phyloP scores from a whole-genome alignment of 2,888 invertebrate species.

The Pyrochroa serraticornis region DNA sequence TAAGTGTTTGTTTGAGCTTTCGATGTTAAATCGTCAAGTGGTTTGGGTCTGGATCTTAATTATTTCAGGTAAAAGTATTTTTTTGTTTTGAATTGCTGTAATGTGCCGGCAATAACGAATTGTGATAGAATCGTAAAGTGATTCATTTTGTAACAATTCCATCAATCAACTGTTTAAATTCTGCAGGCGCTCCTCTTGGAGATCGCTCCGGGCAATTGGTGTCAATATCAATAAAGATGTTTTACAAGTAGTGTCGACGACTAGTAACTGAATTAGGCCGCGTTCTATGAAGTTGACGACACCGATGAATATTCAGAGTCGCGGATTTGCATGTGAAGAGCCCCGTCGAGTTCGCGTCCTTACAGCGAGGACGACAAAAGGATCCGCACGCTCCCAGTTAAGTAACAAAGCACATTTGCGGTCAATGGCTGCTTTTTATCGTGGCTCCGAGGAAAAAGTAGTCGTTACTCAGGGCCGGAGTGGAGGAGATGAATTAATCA shows the following conservation, averaged over 20 bases:
- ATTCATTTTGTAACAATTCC: slow-evolving; percentile 11
- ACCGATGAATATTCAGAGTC: slow-evolving; percentile 53
- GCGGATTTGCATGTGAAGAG: slow-evolving; percentile 54
- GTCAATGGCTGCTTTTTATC: too few relatives aligned
- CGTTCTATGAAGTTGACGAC: slow-evolving; percentile 46
- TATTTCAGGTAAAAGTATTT: not conserved
- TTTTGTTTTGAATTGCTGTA: too few relatives aligned
- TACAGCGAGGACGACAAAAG: too few relatives aligned
- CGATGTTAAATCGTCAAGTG: not conserved
- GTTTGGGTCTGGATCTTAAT: too few relatives aligned
- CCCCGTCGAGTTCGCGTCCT: slow-evolving; percentile 10
- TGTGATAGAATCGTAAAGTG: slow-evolving; percentile 32
- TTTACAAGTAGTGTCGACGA: slow-evolving; percentile 17
- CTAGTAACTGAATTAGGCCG: slow-evolving; percentile 45
- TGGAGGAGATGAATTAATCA: too few relatives aligned
- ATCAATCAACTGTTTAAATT: slow-evolving; percentile 20
- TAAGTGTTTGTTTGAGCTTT: not conserved
- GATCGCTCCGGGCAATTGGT: slow-evolving; percentile 16
- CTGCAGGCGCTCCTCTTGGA: slow-evolving; percentile 11
- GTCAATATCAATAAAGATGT: slow-evolving; percentile 23
- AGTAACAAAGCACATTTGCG: too few relatives aligned
- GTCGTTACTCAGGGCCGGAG: too few relatives aligned
- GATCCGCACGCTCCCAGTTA: too few relatives aligned
- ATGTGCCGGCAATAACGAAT: too few relatives aligned
- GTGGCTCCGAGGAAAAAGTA: too few relatives aligned